Conservation (phyloP, 2,113 vertebrate species). For the Pomatostomus ruficeps region DNA sequence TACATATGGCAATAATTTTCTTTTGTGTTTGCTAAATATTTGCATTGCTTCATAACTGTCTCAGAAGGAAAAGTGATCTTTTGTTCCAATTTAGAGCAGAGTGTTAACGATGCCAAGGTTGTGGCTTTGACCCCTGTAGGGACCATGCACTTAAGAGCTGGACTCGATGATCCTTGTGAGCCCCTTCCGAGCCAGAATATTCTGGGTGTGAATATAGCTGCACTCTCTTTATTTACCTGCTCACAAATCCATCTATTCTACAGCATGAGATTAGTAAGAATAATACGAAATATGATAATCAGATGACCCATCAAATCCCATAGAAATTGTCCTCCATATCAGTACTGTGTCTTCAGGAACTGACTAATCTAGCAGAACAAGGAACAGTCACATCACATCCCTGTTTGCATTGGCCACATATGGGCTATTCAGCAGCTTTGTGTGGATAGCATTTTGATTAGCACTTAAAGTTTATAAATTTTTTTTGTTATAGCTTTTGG, state of each 20-base stretch:
- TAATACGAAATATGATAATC: constrained; percentile 29
- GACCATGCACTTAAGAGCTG: not conserved
- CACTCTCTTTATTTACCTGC: not conserved
- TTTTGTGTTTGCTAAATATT: not conserved
- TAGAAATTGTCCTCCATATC: not conserved
- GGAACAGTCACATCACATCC: constrained; percentile 8
- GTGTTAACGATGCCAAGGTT: not conserved
- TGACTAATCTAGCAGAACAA: constrained; percentile 14
- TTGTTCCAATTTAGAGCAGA: not conserved
- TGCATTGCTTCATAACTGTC: not conserved
- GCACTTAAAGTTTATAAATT: not conserved
- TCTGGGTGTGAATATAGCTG: not conserved
- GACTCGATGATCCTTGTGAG: not conserved
- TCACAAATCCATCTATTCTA: not conserved
- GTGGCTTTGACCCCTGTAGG: not conserved
- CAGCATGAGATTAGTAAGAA: not conserved
- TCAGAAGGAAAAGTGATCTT: not conserved
- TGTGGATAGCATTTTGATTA: constrained; percentile 26
- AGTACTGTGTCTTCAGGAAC: not conserved
- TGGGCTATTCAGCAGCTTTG: not conserved
- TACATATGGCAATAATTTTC: not conserved
- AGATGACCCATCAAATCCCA: constrained; percentile 21
- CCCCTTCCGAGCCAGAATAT: not conserved
- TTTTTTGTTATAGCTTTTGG: not conserved
- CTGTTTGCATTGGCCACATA: not conserved